A percentile compares a stretch with the other conserved stretches of the same genome.
phyloP scores from a whole-genome alignment of 2,797 vertebrate genomes.

The Eupleurogrammus muticus region DNA sequence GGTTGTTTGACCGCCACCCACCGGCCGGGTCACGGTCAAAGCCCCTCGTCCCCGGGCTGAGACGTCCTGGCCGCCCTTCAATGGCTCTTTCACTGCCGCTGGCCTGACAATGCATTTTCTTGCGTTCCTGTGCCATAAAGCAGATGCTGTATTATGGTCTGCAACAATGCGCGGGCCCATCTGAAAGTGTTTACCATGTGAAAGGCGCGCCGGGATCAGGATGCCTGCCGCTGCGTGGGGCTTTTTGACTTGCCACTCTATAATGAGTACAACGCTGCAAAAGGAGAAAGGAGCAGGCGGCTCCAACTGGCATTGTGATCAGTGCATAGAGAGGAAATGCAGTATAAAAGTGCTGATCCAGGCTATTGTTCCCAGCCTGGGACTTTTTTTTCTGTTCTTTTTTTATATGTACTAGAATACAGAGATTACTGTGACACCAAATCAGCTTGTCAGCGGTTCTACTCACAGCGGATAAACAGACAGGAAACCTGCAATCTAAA shows the following conservation, averaged over 20 bases:
- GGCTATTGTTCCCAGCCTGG: conserved; percentile 63
- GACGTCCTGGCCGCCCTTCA: conserved; percentile 71
- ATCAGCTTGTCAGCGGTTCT: conserved; percentile 78
- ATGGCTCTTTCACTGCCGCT: conserved; percentile 78
- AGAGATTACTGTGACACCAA: conserved; percentile 70
- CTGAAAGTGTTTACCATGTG: conserved; percentile 83
- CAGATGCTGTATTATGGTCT: conserved; percentile 82
- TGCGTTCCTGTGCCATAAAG: conserved; percentile 83
- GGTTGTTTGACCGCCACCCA: conserved; percentile 64
- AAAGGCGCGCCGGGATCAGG: conserved; percentile 80
- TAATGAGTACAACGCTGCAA: conserved; percentile 66
- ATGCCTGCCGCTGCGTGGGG: conserved; percentile 76
- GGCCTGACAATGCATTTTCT: conserved; percentile 83
- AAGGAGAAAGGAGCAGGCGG: conserved; percentile 68
- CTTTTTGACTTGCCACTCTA: conserved; percentile 83
- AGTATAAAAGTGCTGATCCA: conserved; percentile 82
- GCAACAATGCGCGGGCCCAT: conserved; percentile 77
- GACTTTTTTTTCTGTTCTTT: too few relatives aligned
- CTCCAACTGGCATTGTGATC: conserved; percentile 77
- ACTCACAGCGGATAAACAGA: conserved; percentile 34
- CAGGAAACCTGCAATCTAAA: conserved; percentile 35
- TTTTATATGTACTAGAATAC: conserved; percentile 62
- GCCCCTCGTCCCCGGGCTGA: too few relatives aligned
- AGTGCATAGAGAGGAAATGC: conserved; percentile 76
- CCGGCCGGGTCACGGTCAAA: conserved; percentile 70